Evolutionary conservation across 2,113 vertebrate species (phyloP).

Genomic region (Clarias gariepinus): DNA sequence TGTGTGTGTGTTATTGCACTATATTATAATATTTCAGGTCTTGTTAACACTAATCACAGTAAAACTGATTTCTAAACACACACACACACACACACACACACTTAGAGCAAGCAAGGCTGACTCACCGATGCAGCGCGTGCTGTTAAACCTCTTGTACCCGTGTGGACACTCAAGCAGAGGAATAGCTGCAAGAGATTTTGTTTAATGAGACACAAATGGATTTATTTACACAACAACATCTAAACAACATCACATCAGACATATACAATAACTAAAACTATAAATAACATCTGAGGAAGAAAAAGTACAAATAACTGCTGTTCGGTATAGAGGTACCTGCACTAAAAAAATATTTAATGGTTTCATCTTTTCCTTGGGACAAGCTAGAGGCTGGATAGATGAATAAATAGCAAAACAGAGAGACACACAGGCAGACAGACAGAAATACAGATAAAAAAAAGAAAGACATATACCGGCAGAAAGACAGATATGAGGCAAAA

Average conservation of each 20-base stretch:
- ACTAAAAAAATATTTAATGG: too few relatives aligned
- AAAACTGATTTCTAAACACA: background rate
- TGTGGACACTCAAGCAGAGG: slow-evolving; percentile 87
- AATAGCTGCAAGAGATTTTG: slow-evolving; percentile 71
- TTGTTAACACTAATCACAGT: slow-evolving; percentile 24
- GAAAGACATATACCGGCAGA: too few relatives aligned
- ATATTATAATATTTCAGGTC: background rate
- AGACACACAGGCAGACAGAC: too few relatives aligned
- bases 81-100: slow-evolving; percentile 4
- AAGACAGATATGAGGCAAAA: too few relatives aligned
- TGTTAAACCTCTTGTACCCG: slow-evolving; percentile 91
- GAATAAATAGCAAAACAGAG: too few relatives aligned
- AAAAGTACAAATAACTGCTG: background rate
- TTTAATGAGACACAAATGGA: background rate
- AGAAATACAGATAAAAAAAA: too few relatives aligned
- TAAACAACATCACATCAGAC: background rate
- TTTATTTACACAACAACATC: background rate
- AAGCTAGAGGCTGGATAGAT: too few relatives aligned
- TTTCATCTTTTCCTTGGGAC: too few relatives aligned
- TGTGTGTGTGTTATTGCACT: background rate
- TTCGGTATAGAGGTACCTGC: too few relatives aligned
- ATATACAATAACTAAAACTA: background rate
- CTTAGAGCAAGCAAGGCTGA: background rate
- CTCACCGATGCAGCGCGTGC: slow-evolving; percentile 90
- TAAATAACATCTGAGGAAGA: background rate